phyloP scores from a whole-genome alignment of 1,140 invertebrate genomes.

The Cherax destructor region DNA sequence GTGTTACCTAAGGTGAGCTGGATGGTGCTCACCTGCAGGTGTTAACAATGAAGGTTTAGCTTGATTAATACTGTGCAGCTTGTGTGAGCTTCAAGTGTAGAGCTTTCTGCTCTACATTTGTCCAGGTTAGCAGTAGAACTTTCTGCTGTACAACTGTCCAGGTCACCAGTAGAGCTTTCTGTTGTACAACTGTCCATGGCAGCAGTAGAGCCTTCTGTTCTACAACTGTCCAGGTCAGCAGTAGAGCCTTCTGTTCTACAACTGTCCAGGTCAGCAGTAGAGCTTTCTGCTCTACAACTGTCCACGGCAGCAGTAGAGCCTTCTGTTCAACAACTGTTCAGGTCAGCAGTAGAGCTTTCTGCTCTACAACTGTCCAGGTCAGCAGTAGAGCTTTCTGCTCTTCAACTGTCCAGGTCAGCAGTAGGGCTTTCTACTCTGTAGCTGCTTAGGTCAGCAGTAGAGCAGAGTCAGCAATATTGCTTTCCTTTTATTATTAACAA shows the following conservation, averaged over 20 bases:
- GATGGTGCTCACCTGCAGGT: not conserved
- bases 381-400: not conserved
- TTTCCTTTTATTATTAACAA: conserved; percentile 28
- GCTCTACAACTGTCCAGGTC: too few species aligned
- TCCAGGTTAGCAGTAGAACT: not conserved
- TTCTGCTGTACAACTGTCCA: not conserved
- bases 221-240: too few species aligned
- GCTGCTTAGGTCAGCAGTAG: not conserved
- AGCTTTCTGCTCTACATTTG: not conserved
- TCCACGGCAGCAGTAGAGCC: not conserved
- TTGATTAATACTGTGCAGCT: conserved; percentile 15
- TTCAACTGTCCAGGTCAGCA: too few species aligned
- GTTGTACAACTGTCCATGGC: too few species aligned
- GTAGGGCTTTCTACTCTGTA: too few species aligned
- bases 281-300: too few species aligned
- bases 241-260: too few species aligned
- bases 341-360: not conserved
- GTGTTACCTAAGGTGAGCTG: not conserved
- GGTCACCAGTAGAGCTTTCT: too few species aligned
- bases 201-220: not conserved
- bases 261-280: not conserved
- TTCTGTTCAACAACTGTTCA: not conserved
- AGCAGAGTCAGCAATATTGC: not conserved
- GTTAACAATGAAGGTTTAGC: not conserved
- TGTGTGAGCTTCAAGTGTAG: conserved; percentile 9